Evolutionary conservation across 1,140 invertebrate species (phyloP), one percentile per base, ranked within the genome.

Genomic region (Wasmannia auropunctata): DNA sequence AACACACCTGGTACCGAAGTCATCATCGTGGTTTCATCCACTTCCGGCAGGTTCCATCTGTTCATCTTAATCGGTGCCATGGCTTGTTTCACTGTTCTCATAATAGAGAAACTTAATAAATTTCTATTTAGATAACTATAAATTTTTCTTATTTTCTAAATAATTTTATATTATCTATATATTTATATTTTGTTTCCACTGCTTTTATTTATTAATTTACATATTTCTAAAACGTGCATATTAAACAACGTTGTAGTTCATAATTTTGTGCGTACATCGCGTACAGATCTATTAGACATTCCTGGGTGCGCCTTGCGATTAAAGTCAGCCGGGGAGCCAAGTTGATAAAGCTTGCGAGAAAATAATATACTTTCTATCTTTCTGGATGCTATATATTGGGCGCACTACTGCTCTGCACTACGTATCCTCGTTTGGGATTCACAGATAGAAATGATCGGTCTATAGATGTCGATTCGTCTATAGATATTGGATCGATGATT

Each of bases 1-100:
- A 99, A 99, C 5, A 99, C 97, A 91, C 97, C 96, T 0, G 96
- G 95, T 85, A 97, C 96, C 81, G 96, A 97, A 8, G 97, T 97
- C 92, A 96, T 96, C 97, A 99, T 98, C 0, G 97, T 98, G 2
- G 93, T 95, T 0, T 92, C 83, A 93, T 99, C 96, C 1, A 99
- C 96, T 80, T 97, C 96, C 0, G 98, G 98, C 31, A 97, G 92
- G 69, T 97, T 97, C 95, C 96, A 97, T 77, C 96, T 95, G 89
- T 98, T 98, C 0, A 99, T 94, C 91, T 97, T 96, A 0, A 99
- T 91, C 0, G 98, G 98, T 0, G 95, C 91, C 93, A 99, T 95
- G 0, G 99, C 98, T 46, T 96, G 94, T 10, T 28, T 85, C 25
- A 90, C 89, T 90, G 22, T 86, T 63, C 3, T 25, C 19, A 81